These are phyloP conservation scores for Cuculus canorus DNA, from an alignment of 2,797 vertebrate genomes.

Conservation along the genomic window DNA sequence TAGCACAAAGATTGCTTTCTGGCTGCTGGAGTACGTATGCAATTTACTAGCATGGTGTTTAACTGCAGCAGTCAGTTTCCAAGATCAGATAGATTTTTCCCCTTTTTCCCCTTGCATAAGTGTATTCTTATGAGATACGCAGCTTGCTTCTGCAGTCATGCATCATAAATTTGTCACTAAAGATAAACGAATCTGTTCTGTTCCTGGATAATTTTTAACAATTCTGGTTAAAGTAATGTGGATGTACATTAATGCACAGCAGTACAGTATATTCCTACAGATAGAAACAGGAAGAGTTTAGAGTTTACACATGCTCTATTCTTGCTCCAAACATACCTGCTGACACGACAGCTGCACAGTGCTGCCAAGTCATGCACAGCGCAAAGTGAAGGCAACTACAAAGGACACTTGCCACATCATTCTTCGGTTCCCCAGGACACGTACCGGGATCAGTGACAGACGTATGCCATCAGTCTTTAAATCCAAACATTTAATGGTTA, in stretches of 20 bases:
- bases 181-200: fast-evolving
- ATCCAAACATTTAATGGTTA: background rate
- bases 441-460: background rate
- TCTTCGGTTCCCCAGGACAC: background rate
- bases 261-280: background rate
- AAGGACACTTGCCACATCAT: background rate
- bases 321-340: background rate
- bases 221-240: background rate
- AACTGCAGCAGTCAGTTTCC: background rate
- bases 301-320: background rate
- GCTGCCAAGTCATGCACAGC: fast-evolving
- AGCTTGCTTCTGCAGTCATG: background rate
- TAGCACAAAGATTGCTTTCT: background rate
- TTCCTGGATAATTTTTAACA: background rate
- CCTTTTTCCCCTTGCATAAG: background rate
- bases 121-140: background rate
- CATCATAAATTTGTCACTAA: background rate
- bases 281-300: background rate
- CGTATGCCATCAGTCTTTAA: background rate
- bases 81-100: background rate
- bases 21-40: background rate
- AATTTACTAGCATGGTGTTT: background rate
- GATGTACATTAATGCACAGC: background rate
- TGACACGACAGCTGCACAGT: background rate
- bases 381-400: background rate